Evolutionary conservation across 92 coral and sea anemone genomes (phyloP).

Genomic region (Phenganax marumi): DNA sequence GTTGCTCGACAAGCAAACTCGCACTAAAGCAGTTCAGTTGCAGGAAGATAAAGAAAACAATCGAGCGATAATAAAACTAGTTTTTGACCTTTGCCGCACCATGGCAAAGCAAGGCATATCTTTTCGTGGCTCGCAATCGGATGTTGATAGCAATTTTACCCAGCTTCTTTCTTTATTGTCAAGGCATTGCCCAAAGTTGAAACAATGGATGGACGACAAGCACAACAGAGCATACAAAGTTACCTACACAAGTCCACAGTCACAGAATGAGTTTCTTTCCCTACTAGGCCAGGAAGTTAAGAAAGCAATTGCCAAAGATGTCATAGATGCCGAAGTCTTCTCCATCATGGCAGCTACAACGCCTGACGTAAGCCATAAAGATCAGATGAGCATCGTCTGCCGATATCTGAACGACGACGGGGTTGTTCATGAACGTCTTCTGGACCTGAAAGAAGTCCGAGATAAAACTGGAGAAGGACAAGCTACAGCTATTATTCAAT

Average conservation of each 20-base stretch:
- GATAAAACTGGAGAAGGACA: conserved; percentile 20
- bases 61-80: conserved; percentile 14
- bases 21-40: conserved; percentile 28
- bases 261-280: conserved; percentile 30
- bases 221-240: conserved; percentile 28
- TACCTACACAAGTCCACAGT: conserved; percentile 31
- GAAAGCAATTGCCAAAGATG: conserved; percentile 1
- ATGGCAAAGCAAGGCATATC: conserved; percentile 28
- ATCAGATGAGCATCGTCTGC: conserved; percentile 11
- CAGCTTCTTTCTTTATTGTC: conserved; percentile 24
- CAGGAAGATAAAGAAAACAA: conserved; percentile 28
- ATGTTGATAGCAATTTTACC: conserved; percentile 19
- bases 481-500: not conserved
- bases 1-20: not conserved
- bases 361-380: not conserved
- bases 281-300: conserved; percentile 10
- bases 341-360: not conserved
- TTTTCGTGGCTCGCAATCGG: conserved; percentile 21
- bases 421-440: not conserved
- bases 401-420: not conserved
- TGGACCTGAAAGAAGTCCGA: conserved; percentile 21
- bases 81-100: conserved; percentile 15
- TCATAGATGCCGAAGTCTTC: not conserved
- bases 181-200: conserved; percentile 32
- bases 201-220: conserved; percentile 23